Percentiles rank a stretch among this genome's conserved stretches.
These are phyloP conservation scores for Apteryx mantelli DNA, from an alignment of 2,113 vertebrate species.

Conservation along the genomic window DNA sequence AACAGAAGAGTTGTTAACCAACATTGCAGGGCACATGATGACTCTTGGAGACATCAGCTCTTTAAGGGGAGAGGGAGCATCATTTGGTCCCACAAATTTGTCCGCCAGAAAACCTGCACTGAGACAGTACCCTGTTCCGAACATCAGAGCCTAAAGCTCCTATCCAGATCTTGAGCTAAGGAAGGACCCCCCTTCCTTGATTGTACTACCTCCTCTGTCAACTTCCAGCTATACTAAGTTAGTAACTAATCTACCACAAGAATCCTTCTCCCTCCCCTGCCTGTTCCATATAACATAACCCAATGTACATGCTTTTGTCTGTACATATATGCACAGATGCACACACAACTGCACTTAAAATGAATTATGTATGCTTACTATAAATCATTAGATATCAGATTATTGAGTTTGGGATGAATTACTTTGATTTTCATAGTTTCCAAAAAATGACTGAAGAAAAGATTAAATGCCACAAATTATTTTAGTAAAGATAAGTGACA, in stretches of 20 bases:
- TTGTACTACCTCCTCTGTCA: neutral
- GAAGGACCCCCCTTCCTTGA: neutral
- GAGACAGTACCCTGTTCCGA: neutral
- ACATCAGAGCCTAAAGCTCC: neutral
- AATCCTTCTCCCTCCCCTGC: neutral
- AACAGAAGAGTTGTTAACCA: neutral
- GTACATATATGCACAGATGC: neutral
- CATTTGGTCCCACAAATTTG: neutral
- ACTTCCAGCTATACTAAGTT: neutral
- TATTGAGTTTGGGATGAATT: neutral
- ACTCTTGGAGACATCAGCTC: neutral
- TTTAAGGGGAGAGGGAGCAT: neutral
- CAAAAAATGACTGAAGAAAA: neutral
- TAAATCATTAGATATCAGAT: neutral
- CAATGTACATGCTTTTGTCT: neutral
- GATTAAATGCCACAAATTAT: neutral
- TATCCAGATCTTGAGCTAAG: neutral
- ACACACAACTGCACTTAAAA: neutral
- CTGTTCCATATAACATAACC: neutral
- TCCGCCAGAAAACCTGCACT: neutral
- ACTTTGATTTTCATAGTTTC: neutral
- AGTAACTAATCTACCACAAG: neutral
- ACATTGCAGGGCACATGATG: neutral
- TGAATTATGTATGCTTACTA: neutral
- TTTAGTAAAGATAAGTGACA: neutral